A percentile compares a stretch with the other conserved stretches of the same genome.
These are phyloP conservation scores for Pemphigus obesinymphae DNA, from an alignment of 1,140 invertebrate species.

Conservation along the genomic window DNA sequence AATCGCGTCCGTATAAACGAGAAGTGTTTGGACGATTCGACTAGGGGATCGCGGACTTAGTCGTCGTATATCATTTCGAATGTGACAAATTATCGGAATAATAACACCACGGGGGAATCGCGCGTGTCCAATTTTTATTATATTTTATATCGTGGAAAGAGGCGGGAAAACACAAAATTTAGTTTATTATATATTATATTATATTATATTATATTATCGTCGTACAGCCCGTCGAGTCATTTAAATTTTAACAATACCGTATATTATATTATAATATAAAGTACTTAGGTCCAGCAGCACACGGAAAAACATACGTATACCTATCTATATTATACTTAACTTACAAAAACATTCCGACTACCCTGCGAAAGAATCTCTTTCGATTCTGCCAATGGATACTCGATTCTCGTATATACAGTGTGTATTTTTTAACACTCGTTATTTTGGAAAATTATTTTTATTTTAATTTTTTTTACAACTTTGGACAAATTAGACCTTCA, in stretches of 20 bases:
- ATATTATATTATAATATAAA: too few relatives aligned
- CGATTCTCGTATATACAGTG: neutral
- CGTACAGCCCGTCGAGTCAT: neutral
- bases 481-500: too few relatives aligned
- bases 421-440: too few relatives aligned
- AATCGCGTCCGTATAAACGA: too few relatives aligned
- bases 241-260: neutral
- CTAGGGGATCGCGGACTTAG: too few relatives aligned
- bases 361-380: neutral
- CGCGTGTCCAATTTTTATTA: constrained; percentile 19
- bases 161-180: neutral
- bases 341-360: constrained; percentile 11
- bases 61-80: constrained; percentile 1
- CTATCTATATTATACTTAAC: neutral
- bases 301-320: neutral
- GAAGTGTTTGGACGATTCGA: too few relatives aligned
- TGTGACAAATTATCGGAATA: constrained; percentile 31
- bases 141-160: neutral
- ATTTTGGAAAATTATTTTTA: too few relatives aligned
- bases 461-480: too few relatives aligned
- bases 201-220: too few relatives aligned
- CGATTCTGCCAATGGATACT: neutral
- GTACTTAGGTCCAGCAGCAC: too few relatives aligned
- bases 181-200: neutral
- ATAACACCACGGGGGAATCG: constrained; percentile 28